Conservation (phyloP, 2,113 vertebrate genomes). For the Spizaetus ornatus region DNA sequence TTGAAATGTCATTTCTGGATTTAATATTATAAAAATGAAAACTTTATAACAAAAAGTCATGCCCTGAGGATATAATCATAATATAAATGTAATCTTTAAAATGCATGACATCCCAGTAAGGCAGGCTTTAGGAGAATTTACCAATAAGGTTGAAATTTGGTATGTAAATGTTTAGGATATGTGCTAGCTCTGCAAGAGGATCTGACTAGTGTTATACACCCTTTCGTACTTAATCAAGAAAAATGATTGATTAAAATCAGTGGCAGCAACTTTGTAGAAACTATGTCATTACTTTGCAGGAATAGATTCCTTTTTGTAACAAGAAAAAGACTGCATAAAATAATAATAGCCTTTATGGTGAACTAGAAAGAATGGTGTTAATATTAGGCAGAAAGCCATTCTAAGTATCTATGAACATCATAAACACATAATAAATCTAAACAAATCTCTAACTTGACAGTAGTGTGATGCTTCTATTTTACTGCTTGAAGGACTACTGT, state of each 20-base stretch:
- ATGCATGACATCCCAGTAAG: background rate
- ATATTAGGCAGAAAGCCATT: background rate
- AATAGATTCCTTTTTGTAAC: background rate
- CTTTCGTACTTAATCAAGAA: background rate
- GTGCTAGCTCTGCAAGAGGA: background rate
- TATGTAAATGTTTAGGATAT: background rate
- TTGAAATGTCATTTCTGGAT: constrained; percentile 8
- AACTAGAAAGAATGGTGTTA: background rate
- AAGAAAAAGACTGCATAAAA: background rate
- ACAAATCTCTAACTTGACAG: background rate
- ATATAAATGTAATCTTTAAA: background rate
- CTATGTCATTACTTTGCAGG: background rate
- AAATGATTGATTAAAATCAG: background rate
- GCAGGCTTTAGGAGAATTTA: background rate
- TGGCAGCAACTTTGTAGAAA: background rate
- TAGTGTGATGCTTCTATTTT: background rate
- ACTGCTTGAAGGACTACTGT: background rate
- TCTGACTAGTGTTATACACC: background rate
- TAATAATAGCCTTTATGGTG: background rate
- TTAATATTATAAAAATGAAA: background rate
- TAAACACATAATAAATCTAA: background rate
- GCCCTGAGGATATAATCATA: background rate
- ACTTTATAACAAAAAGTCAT: background rate
- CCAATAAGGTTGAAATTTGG: background rate
- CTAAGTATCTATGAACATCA: background rate